Conservation (phyloP, 2,113 vertebrate genomes). For the Chinchilla lanigera region DNA sequence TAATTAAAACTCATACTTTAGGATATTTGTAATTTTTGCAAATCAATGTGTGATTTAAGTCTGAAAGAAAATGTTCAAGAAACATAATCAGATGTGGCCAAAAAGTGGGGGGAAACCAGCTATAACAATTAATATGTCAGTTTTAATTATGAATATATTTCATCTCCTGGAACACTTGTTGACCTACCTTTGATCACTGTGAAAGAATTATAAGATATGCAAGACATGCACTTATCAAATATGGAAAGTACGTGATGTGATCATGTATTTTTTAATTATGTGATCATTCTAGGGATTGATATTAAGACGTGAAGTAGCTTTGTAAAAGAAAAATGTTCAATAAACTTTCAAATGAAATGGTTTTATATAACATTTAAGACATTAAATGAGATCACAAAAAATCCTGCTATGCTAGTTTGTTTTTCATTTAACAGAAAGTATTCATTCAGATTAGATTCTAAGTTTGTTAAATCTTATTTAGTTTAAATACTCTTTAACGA, state of each 20-base stretch:
- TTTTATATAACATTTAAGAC: background rate
- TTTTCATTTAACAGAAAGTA: slow-evolving; percentile 3
- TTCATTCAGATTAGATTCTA: background rate
- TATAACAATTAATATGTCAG: background rate
- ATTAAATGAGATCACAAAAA: background rate
- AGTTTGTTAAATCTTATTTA: background rate
- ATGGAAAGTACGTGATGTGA: background rate
- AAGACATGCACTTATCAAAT: background rate
- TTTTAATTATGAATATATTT: slow-evolving; percentile 54
- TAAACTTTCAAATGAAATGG: background rate
- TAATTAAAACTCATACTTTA: background rate
- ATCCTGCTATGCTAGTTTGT: background rate
- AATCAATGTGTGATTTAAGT: slow-evolving; percentile 53
- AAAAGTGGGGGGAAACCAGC: background rate
- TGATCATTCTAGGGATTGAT: background rate
- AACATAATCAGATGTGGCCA: background rate
- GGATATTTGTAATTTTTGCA: slow-evolving; percentile 2
- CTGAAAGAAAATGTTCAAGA: slow-evolving; percentile 34
- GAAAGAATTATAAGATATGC: background rate
- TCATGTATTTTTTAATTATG: background rate
- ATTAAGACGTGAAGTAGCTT: background rate
- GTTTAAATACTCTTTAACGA: background rate
- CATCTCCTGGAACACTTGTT: background rate
- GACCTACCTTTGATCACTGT: background rate
- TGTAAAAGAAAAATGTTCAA: slow-evolving; percentile 22